Evolutionary conservation across 2,797 vertebrate genomes (phyloP), one percentile per base, ranked within the genome.

Genomic region (Scarus forsteni): DNA sequence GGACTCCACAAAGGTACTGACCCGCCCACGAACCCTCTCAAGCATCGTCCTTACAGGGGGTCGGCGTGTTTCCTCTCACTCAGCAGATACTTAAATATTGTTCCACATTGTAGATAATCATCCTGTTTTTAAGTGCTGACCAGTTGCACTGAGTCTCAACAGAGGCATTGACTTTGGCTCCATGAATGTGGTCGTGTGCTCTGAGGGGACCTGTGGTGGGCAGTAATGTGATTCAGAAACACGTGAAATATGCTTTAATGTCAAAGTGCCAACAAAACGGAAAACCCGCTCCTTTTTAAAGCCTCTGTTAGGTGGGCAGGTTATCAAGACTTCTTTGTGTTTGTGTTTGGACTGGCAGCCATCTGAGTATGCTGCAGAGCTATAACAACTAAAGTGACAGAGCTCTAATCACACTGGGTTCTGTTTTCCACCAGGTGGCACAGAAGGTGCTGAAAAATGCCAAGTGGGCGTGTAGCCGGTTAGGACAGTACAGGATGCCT

Each of bases 391-490:
- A 9, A 6, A 49, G 19, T 49, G 34, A 59, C 63, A 40, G 9
- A 57, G 50, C 36, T 69, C 13, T 61, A 51, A 3, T 66, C 16
- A 39, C 43, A 44, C 3, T 44, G 42, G 72, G 16, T 74, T n/a
- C 6, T 80, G 48, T 85, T 73, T 86, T 71, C 45, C 75, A 61
- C 92, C 81, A 99, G 98, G 96, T 94, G 84, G 98, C 98, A 66
- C 98, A 97, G 90, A 99, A 99, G 87, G 98, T 99, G 85, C 90
- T 99, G 91, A 99, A 98, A 93, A 99, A 99, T 5, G 97, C 96
- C 77, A 99, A 98, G 81, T 94, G 97, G 84, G 96, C 97, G n/a
- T 99, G 98, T 80, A 93, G 93, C 76, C 94, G 98, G 66, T 90
- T 99, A 51, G 98, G 97, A 56, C 97, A 98, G 64, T 99, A 99